These are phyloP conservation scores for Mesocricetus auratus DNA, from an alignment of 2,113 vertebrate genomes.

Conservation along the genomic window DNA sequence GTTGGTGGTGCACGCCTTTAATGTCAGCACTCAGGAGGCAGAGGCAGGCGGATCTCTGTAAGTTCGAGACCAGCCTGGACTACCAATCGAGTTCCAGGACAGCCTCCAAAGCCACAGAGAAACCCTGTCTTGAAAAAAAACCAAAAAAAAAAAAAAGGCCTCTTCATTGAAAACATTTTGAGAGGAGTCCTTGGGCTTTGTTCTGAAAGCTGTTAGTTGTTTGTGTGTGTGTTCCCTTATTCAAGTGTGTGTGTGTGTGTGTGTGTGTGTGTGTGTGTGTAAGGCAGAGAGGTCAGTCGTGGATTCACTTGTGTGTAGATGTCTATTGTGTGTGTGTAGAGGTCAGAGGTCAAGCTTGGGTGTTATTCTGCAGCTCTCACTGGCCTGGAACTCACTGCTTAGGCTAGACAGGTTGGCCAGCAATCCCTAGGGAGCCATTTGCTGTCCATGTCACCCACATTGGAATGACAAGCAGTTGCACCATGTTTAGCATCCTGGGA, in stretches of 20 bases:
- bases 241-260: background rate
- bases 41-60: too few species aligned
- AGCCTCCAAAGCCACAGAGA: too few species aligned
- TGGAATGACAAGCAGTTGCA: background rate
- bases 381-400: background rate
- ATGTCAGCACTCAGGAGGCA: too few species aligned
- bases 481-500: background rate
- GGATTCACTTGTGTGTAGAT: background rate
- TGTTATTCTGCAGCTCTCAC: background rate
- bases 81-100: too few species aligned
- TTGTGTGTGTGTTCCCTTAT: background rate
- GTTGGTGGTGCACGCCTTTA: too few species aligned
- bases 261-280: too few species aligned
- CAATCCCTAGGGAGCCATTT: background rate
- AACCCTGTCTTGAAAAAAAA: too few species aligned
- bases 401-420: background rate
- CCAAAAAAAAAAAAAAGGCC: background rate
- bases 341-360: background rate
- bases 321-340: background rate
- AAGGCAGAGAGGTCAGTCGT: too few species aligned
- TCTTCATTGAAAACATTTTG: background rate
- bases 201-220: background rate
- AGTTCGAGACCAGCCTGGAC: too few species aligned
- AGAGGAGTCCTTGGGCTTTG: background rate
- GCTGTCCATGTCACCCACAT: too few species aligned